phyloP scores from a whole-genome alignment of 2,797 vertebrate genomes.

The Oreochromis grahami region DNA sequence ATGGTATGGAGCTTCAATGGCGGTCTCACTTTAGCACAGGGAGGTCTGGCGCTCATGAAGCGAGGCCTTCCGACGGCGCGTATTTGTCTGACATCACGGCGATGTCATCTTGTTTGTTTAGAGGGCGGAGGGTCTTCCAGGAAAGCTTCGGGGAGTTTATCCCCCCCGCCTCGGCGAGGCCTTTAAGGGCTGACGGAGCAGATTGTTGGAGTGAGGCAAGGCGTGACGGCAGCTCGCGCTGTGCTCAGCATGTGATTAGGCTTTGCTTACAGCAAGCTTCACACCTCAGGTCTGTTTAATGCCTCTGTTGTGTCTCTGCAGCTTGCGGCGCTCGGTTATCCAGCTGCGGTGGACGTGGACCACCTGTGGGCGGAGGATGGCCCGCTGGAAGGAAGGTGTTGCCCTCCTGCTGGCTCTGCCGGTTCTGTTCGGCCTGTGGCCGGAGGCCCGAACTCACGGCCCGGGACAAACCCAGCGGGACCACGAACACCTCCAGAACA shows the following conservation, averaged over 20 bases:
- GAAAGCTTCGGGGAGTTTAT: conserved; percentile 7
- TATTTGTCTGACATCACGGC: background rate
- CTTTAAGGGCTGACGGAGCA: background rate
- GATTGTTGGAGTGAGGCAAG: background rate
- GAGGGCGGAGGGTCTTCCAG: background rate
- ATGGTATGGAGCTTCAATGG: accelerated
- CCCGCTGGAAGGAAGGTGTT: background rate
- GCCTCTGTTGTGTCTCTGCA: conserved; percentile 12
- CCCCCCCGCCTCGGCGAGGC: conserved; percentile 1
- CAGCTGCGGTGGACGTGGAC: background rate
- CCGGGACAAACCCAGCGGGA: background rate
- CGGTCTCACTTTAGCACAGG: background rate
- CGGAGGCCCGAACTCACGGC: background rate
- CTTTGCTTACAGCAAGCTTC: background rate
- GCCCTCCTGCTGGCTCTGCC: conserved; percentile 39
- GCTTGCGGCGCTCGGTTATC: conserved; percentile 4
- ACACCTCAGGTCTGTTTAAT: background rate
- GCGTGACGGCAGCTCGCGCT: background rate
- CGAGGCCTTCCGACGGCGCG: accelerated
- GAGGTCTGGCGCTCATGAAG: background rate
- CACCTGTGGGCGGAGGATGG: conserved; percentile 42
- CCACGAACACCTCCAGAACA: conserved; percentile 28
- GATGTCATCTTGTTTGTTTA: background rate
- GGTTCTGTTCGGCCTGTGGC: background rate
- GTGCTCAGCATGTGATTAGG: background rate